Conservation (phyloP, 2,113 vertebrate species). For the Cochlearius cochlearius region DNA sequence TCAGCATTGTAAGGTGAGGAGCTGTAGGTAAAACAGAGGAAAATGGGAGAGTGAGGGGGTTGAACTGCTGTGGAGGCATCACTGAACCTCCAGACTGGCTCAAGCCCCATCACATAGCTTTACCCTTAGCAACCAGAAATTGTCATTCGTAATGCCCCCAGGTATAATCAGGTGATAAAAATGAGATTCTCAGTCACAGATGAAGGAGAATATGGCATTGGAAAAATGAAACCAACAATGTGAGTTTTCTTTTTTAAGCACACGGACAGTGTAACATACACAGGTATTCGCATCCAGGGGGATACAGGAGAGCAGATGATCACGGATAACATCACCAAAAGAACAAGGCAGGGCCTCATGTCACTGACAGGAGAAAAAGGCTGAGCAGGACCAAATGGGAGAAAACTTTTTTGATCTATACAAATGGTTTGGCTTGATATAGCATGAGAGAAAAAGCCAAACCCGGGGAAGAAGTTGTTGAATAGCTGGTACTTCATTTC, state of each 20-base stretch:
- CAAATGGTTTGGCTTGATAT: background rate
- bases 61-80: background rate
- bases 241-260: background rate
- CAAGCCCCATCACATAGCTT: rapidly evolving
- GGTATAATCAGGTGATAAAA: background rate
- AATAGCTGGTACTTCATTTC: background rate
- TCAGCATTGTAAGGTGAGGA: background rate
- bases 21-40: background rate
- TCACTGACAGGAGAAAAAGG: background rate
- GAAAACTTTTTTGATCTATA: background rate
- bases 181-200: background rate
- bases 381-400: background rate
- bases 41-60: background rate
- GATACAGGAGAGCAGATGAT: background rate
- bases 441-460: background rate
- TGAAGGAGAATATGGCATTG: background rate
- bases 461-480: background rate
- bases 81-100: background rate
- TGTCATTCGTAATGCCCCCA: background rate
- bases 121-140: background rate
- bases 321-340: background rate
- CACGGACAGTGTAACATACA: background rate
- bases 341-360: background rate
- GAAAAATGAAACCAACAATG: background rate
- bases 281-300: background rate